Evolutionary conservation across 2,888 invertebrate genomes (phyloP), one percentile per base, ranked within the genome.

Genomic region (Polydrusus cervinus): DNA sequence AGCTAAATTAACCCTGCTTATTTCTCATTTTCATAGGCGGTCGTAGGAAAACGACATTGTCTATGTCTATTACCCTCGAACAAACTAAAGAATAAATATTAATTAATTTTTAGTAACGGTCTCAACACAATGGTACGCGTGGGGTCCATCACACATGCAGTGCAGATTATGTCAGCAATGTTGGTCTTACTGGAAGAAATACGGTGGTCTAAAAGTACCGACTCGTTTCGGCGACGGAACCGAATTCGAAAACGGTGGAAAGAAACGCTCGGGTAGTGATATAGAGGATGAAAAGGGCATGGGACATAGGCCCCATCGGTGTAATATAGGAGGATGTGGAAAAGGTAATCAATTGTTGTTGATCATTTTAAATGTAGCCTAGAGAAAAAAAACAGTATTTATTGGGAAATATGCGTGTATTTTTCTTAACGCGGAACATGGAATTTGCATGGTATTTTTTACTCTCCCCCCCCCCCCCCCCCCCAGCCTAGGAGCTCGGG

Each of bases 131-230:
- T 99, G 99, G 99, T 98, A 97, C 87, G 92, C 96, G 60, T 99
- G 98, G 96, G 98, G 97, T 68, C 97, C 97, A 66, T 92, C 95
- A 78, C 95, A 97, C 87, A 92, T 96, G 91, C 95, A 96, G 86
- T 95, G 96, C 88, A 93, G 98, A 82, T 90, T 99, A 77, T 99
- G 99, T 88, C 94, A 95, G 82, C 89, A 90, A 14, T 99, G 99
- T 88, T 99, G 98, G 98, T 92, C 92, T 78, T 98, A 98, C 87
- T 99, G 99, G 98, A 99, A 98, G 88, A 97, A 97, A 87, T 98
- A 97, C 88, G 99, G 98, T 73, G 99, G 98, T 76, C 92, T 99
- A 66, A 97, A 97, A 89, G 93, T 93, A 81, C 89, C 91, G n/a
- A 91, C 90, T 47, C 88, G 90, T 80, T 87, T 89, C 79, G 88